Conservation (phyloP, 2,888 invertebrate genomes). For the Rhogogaster chlorosoma region DNA sequence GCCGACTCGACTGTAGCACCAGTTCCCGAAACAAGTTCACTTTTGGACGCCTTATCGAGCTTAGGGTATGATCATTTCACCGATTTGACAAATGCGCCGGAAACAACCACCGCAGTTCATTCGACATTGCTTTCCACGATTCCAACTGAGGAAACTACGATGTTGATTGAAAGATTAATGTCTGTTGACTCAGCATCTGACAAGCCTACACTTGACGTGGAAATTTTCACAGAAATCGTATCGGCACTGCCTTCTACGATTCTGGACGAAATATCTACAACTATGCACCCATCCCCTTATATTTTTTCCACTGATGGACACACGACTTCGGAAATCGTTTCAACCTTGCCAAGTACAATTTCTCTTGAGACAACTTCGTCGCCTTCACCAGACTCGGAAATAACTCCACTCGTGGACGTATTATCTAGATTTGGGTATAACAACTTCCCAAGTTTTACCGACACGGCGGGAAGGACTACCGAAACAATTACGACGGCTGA, state of each 20-base stretch:
- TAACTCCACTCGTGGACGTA: neutral
- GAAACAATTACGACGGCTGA: neutral
- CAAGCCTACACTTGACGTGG: neutral
- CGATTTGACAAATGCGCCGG: neutral
- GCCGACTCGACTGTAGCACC: neutral
- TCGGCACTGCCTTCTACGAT: neutral
- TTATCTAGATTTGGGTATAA: neutral
- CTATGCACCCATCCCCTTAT: neutral
- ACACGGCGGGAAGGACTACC: neutral
- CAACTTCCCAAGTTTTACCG: neutral
- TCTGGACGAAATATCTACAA: constrained; percentile 14
- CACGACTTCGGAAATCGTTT: neutral
- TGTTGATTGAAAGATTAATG: neutral
- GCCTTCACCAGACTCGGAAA: neutral
- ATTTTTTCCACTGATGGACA: neutral
- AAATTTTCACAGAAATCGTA: neutral
- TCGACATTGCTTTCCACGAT: neutral
- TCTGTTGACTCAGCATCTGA: neutral
- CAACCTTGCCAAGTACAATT: neutral
- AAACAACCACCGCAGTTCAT: neutral
- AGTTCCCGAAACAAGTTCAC: neutral
- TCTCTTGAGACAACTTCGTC: neutral
- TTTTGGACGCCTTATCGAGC: constrained; percentile 8
- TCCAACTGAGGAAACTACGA: neutral
- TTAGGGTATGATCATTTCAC: neutral